phyloP scores from a whole-genome alignment of 2,113 vertebrate genomes.

The Sylvietta virens region DNA sequence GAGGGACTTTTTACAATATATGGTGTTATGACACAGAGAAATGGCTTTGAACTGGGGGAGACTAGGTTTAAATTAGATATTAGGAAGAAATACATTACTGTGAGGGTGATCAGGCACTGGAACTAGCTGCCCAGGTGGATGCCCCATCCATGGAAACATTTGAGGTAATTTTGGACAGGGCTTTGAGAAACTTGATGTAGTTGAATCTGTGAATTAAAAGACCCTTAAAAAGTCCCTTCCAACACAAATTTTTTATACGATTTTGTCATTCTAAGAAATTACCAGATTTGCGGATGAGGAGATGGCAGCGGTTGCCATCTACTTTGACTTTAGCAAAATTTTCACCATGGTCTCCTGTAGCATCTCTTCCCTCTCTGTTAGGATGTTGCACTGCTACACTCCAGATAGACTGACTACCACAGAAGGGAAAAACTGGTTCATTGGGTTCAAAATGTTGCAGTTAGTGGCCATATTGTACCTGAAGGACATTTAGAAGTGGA shows the following conservation, averaged over 20 bases:
- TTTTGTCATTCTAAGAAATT: not conserved
- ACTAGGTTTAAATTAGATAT: not conserved
- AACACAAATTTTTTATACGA: fast-evolving
- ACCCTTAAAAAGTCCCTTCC: not conserved
- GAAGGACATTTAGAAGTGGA: not conserved
- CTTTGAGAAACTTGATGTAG: not conserved
- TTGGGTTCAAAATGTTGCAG: not conserved
- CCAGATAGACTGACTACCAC: not conserved
- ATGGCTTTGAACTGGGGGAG: not conserved
- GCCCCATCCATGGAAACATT: not conserved
- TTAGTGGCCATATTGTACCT: not conserved
- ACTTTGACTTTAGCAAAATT: not conserved
- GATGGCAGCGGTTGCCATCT: fast-evolving
- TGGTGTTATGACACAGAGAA: not conserved
- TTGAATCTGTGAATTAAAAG: not conserved
- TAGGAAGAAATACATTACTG: not conserved
- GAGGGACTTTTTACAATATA: not conserved
- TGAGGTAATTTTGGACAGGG: not conserved
- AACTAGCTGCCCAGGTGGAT: not conserved
- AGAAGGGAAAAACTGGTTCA: not conserved
- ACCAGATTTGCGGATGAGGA: not conserved
- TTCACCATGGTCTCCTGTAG: not conserved
- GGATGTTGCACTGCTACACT: not conserved
- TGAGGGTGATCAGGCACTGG: not conserved
- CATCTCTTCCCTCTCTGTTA: not conserved